phyloP scores from a whole-genome alignment of 2,888 invertebrate species.

The Pseudeuparius sepicola region DNA sequence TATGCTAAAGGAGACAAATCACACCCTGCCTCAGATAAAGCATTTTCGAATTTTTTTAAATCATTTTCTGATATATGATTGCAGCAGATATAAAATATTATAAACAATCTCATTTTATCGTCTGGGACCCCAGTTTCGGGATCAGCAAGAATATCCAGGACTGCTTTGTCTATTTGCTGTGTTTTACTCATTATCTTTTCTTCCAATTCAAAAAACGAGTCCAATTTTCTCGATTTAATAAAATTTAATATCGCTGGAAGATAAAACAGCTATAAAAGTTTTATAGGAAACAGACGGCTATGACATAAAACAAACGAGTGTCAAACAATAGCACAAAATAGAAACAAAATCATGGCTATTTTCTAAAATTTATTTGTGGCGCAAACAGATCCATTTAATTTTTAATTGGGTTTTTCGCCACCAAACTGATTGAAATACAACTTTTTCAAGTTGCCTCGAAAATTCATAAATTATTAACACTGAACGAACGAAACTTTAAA shows the following conservation, averaged over 20 bases:
- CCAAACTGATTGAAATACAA: no score
- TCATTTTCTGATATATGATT: slow-evolving; percentile 72
- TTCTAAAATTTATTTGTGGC: slow-evolving; percentile 9
- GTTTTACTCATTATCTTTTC: slow-evolving; percentile 93
- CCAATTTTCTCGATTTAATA: slow-evolving; percentile 82
- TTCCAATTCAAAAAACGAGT: slow-evolving; percentile 95
- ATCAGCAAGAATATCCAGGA: slow-evolving; percentile 82
- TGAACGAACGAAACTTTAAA: no score
- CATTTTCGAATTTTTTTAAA: slow-evolving; percentile 72
- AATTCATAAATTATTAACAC: no score
- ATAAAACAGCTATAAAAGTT: slow-evolving; percentile 25
- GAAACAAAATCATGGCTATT: no score
- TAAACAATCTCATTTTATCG: slow-evolving; percentile 87
- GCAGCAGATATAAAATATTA: slow-evolving; percentile 85
- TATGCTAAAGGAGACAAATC: slow-evolving; percentile 80
- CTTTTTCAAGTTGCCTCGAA: no score
- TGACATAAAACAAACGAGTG: no score
- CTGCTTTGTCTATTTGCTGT: slow-evolving; percentile 58
- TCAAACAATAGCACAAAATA: no score
- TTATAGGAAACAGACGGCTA: no score
- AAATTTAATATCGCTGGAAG: slow-evolving; percentile 72
- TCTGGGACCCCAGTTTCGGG: slow-evolving; percentile 78
- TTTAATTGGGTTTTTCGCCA: no score
- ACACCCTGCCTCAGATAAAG: slow-evolving; percentile 70
- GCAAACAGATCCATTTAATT: no score